A percentile compares a stretch with the other conserved stretches of the same genome.
phyloP scores from a whole-genome alignment of 2,113 vertebrate genomes.

The Leptosomus discolor region DNA sequence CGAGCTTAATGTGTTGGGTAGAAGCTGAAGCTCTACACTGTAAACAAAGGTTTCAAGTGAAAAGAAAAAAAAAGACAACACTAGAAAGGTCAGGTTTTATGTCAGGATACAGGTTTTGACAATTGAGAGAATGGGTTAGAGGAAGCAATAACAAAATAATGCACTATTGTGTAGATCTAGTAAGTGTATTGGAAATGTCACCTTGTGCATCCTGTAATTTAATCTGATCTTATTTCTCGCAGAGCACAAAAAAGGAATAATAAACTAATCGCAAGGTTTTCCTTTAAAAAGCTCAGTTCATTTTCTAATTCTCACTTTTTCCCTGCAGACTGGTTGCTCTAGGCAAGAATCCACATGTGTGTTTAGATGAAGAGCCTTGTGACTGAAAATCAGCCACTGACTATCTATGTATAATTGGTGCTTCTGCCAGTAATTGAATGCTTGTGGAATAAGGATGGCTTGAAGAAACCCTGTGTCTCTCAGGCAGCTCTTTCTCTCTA shows the following conservation, averaged over 20 bases:
- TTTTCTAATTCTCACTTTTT: neutral
- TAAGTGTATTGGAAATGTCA: neutral
- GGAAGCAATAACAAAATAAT: neutral
- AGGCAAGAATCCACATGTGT: neutral
- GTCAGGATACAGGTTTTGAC: neutral
- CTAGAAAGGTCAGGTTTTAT: neutral
- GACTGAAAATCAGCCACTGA: slow-evolving; percentile 24
- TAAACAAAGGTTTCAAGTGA: neutral
- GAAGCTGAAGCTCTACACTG: neutral
- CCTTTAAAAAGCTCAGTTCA: neutral
- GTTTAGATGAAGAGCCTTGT: neutral
- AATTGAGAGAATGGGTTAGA: neutral
- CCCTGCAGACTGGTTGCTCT: neutral
- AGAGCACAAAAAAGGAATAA: neutral
- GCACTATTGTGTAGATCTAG: neutral
- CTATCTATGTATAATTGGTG: slow-evolving; percentile 19
- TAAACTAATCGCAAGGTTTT: neutral
- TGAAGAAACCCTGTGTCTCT: neutral
- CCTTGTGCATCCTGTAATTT: neutral
- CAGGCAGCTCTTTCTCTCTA: neutral
- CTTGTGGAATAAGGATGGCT: neutral
- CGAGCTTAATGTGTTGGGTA: neutral
- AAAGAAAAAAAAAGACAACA: neutral
- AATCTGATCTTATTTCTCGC: neutral
- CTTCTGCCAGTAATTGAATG: slow-evolving; percentile 22